Conservation (phyloP, 2,888 invertebrate genomes). For the Oeneis ivallda region DNA sequence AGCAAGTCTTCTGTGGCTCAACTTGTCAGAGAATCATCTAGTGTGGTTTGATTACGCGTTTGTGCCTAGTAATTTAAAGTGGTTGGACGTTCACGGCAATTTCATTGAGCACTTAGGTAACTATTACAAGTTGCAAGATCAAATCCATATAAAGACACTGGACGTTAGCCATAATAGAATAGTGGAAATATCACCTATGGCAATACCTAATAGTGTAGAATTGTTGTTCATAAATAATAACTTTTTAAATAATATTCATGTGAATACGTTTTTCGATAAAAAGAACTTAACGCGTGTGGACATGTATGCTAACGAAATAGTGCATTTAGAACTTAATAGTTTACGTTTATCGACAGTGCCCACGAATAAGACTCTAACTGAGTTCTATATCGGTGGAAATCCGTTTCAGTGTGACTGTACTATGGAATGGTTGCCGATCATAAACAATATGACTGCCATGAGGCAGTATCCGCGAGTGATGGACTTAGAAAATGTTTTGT, state of each 20-base stretch:
- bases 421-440: slow-evolving; percentile 96
- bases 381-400: slow-evolving; percentile 95
- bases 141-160: slow-evolving; percentile 90
- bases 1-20: slow-evolving; percentile 92
- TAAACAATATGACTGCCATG: slow-evolving; percentile 91
- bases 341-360: slow-evolving; percentile 89
- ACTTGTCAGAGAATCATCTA: slow-evolving; percentile 94
- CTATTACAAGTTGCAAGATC: slow-evolving; percentile 92
- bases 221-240: slow-evolving; percentile 94
- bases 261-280: slow-evolving; percentile 94
- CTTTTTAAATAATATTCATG: slow-evolving; percentile 89
- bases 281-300: slow-evolving; percentile 92
- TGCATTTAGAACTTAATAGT: slow-evolving; percentile 90
- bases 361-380: slow-evolving; percentile 88
- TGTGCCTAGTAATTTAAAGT: slow-evolving; percentile 93
- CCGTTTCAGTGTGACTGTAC: slow-evolving; percentile 97
- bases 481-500: slow-evolving; percentile 94
- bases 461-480: slow-evolving; percentile 93
- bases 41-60: slow-evolving; percentile 97
- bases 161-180: slow-evolving; percentile 95
- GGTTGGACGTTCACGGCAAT: slow-evolving; percentile 95
- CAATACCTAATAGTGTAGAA: slow-evolving; percentile 94
- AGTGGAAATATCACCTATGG: slow-evolving; percentile 89
- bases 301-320: slow-evolving; percentile 93
- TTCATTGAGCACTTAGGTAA: slow-evolving; percentile 93